Evolutionary conservation across 1,140 invertebrate species (phyloP).

Genomic region (Colletes gigas): DNA sequence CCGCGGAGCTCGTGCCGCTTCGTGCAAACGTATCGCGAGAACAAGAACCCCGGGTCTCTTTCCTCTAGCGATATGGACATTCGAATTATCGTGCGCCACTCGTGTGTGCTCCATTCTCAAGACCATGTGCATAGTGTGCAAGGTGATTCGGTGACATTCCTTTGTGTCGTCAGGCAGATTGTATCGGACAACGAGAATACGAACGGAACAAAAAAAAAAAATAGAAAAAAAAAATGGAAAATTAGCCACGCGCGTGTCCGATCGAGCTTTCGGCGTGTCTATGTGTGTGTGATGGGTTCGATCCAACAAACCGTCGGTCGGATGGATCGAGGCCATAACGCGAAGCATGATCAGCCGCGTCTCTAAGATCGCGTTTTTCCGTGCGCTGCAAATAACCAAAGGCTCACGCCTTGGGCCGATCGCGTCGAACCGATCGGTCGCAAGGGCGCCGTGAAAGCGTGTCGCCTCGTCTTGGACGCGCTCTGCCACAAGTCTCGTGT

Average conservation of each 20-base stretch:
- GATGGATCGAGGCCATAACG: neutral
- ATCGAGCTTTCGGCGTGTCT: conserved; percentile 10
- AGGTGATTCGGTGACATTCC: conserved; percentile 56
- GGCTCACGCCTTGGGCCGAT: too few species aligned
- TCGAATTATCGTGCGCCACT: conserved; percentile 34
- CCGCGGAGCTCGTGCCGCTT: neutral
- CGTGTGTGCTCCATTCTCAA: conserved; percentile 43
- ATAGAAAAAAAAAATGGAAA: neutral
- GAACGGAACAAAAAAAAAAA: neutral
- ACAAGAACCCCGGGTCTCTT: neutral
- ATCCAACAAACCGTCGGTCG: neutral
- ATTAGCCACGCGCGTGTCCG: conserved; percentile 14
- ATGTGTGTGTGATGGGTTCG: too few species aligned
- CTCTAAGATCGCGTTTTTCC: too few species aligned
- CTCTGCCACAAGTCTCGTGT: neutral
- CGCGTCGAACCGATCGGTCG: too few species aligned
- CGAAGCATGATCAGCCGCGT: too few species aligned
- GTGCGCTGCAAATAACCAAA: too few species aligned
- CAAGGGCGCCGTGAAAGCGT: neutral
- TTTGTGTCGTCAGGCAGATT: conserved; percentile 46
- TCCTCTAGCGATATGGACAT: conserved; percentile 13
- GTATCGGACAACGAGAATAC: conserved; percentile 17
- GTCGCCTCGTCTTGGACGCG: neutral
- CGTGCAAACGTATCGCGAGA: neutral
- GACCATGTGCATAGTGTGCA: conserved; percentile 66